Conservation (phyloP, 2,113 vertebrate species). For the Hippocampus comes region DNA sequence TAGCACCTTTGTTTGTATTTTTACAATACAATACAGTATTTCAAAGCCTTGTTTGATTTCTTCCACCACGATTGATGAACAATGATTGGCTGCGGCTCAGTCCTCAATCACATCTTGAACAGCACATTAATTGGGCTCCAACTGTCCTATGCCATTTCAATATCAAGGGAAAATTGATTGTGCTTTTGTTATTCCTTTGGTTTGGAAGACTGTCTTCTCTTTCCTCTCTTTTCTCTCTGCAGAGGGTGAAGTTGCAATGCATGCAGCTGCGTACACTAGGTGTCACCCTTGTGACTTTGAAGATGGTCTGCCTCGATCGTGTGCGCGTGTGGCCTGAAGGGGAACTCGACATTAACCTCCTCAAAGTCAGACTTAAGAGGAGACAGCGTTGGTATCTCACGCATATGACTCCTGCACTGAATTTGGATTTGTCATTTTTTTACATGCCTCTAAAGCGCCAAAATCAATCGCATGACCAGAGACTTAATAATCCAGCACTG, state of each 20-base stretch:
- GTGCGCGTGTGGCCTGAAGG: constrained; percentile 15
- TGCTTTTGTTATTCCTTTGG: constrained; percentile 45
- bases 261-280: constrained; percentile 67
- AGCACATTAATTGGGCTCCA: constrained; percentile 51
- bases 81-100: constrained; percentile 49
- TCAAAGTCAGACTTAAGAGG: constrained; percentile 4
- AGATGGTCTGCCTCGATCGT: constrained; percentile 42
- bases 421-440: neutral
- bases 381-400: neutral
- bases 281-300: constrained; percentile 80
- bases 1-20: neutral
- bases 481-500: neutral
- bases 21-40: neutral
- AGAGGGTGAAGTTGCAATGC: constrained; percentile 19
- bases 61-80: constrained; percentile 37
- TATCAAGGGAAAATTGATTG: constrained; percentile 45
- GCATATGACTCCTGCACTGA: neutral
- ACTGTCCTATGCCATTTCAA: constrained; percentile 30
- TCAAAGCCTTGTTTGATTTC: neutral
- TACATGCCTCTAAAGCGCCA: neutral
- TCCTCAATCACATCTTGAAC: constrained; percentile 32
- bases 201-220: constrained; percentile 24
- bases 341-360: neutral
- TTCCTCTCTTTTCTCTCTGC: neutral
- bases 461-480: neutral